Base-by-base conservation (phyloP, 2,888 invertebrate species). In the Xanthorhoe designata region DNA sequence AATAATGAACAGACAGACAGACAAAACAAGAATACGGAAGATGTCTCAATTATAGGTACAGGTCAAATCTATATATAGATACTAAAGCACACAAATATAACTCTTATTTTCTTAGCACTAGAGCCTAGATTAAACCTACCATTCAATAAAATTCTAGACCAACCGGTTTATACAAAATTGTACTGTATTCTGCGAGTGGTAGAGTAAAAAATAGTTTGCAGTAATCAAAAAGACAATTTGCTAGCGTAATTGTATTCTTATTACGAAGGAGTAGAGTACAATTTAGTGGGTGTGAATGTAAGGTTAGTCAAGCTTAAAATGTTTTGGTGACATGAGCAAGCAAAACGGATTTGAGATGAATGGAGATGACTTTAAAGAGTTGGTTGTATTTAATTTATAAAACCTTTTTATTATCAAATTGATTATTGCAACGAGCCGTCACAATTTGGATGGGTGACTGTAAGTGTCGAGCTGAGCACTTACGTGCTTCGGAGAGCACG, bases 311-410 rank as follows among this genome's bases (percentile, higher is more conserved):
- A 80, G 88, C 87, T 88, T 89, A 88, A 91, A 91, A 92, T 92
- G 92, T 92, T 91, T 92, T 92, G 92, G 92, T 93, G 92, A 93
- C 93, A 93, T 89, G 91, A 85, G 82, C 85, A 83, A 86, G 85
- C 85, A 87, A 82, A 78, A 81, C 72, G 72, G 80, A 75, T 79
- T 79, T 29, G 61, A 78, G 80, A 79, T 42, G 60, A 49, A 38
- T 87, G 71, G 89, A 91, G 86, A 72, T 60, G 79, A 8, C 9
- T 13, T 45, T 1, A 29, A 13, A 13, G 38, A 8, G 8, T 51
- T 59, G 8, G 4, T 60, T 15, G 5, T 19, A 59, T 51, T 32
- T 32, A 24, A 24, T 7, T 32, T 32, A 4, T 7, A 3, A 24
- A 24, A 24, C 24, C 24, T 24, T 24, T 24, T 24, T 4, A 24